Percentiles rank a stretch among this genome's conserved stretches.
Conservation (phyloP, 1,140 invertebrate species). For the Hycleus cichorii region DNA sequence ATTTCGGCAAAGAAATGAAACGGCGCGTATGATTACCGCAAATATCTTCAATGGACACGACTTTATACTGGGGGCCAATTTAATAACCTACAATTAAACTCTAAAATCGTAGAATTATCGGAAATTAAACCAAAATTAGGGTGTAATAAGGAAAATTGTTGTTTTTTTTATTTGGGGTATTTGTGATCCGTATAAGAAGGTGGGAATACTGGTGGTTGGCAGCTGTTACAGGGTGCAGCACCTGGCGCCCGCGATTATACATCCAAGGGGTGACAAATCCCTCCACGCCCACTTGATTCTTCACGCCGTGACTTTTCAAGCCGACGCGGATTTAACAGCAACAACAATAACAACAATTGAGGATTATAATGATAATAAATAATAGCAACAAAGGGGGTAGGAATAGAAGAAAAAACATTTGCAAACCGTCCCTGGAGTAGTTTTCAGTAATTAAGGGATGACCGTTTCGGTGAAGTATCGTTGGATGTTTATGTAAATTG, state of each 20-base stretch:
- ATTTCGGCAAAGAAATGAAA: slow-evolving; percentile 2
- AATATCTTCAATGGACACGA: neutral
- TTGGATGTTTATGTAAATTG: no score
- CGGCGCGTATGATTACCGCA: slow-evolving; percentile 6
- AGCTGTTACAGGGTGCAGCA: slow-evolving; percentile 25
- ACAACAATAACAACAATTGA: neutral
- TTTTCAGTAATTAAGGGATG: no score
- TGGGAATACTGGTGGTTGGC: slow-evolving; percentile 7
- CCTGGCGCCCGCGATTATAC: slow-evolving; percentile 32
- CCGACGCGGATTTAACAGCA: slow-evolving; percentile 37
- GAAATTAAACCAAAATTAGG: no score
- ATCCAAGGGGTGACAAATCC: slow-evolving; percentile 37
- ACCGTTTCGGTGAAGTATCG: no score
- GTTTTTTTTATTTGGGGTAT: neutral
- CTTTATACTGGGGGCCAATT: no score
- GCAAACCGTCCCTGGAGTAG: no score
- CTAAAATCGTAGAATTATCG: no score
- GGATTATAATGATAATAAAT: neutral
- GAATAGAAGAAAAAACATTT: no score
- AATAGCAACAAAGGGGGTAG: no score
- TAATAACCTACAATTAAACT: no score
- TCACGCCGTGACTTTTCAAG: slow-evolving; percentile 42
- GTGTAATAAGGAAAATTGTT: no score
- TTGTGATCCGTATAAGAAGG: slow-evolving; percentile 6
- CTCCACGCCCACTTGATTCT: slow-evolving; percentile 42